Percentiles rank a stretch among this genome's conserved stretches.
phyloP scores from a whole-genome alignment of 2,113 vertebrate genomes.

The Megaptera novaeangliae region DNA sequence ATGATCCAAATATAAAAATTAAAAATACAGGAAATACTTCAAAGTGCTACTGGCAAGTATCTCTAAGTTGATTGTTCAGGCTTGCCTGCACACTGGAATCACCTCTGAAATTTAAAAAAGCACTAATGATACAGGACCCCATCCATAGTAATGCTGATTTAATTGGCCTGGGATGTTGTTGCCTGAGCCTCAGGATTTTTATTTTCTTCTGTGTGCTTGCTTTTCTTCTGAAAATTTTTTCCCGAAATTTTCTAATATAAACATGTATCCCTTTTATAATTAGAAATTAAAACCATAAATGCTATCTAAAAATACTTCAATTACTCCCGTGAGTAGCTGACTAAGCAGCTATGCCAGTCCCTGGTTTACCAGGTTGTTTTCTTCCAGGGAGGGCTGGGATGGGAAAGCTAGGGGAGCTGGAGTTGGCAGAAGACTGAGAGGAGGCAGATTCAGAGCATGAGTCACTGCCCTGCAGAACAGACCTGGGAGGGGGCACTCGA shows the following conservation, averaged over 20 bases:
- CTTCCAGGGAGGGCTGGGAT: neutral
- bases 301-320: neutral
- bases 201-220: neutral
- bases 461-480: neutral
- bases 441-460: neutral
- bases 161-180: neutral
- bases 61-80: neutral
- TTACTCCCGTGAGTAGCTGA: neutral
- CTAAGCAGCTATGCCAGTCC: neutral
- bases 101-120: neutral
- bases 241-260: constrained; percentile 14
- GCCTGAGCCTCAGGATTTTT: neutral
- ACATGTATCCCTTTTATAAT: constrained; percentile 31
- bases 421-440: neutral
- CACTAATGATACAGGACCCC: neutral
- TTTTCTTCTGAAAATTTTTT: neutral
- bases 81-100: neutral
- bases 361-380: neutral
- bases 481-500: neutral
- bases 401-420: neutral
- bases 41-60: neutral
- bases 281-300: constrained; percentile 38
- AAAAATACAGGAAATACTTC: neutral
- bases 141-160: neutral
- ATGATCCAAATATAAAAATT: neutral